These are phyloP conservation scores for Burhinus oedicnemus DNA, from an alignment of 2,113 vertebrate genomes.

Conservation along the genomic window DNA sequence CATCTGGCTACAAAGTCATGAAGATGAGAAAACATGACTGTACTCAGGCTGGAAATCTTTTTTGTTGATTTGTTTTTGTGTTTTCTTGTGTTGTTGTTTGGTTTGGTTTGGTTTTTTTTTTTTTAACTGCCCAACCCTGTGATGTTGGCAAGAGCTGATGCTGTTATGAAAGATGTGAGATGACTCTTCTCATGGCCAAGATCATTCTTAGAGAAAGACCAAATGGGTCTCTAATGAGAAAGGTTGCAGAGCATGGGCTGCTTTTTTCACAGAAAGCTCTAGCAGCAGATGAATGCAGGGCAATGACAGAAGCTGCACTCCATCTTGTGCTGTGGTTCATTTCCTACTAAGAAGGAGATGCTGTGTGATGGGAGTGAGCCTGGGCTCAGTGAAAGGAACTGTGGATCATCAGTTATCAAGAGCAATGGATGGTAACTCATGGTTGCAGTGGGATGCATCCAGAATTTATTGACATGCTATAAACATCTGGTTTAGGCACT, in stretches of 20 bases:
- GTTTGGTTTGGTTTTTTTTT: background rate
- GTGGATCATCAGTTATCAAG: background rate
- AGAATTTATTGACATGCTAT: background rate
- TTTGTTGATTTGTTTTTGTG: background rate
- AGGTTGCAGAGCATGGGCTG: background rate
- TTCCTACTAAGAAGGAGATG: background rate
- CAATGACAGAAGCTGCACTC: background rate
- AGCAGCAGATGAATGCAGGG: background rate
- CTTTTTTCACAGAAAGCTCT: background rate
- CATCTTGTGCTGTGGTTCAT: background rate
- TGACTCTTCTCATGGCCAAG: background rate
- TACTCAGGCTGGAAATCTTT: background rate
- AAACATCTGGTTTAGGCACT: background rate
- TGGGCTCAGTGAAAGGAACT: background rate
- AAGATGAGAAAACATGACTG: background rate
- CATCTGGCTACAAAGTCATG: background rate
- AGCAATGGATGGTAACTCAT: background rate
- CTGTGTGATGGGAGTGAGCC: background rate
- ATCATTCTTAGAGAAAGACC: background rate
- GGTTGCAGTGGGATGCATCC: background rate
- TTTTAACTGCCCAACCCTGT: background rate
- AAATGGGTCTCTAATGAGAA: background rate
- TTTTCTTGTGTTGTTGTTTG: too few relatives aligned
- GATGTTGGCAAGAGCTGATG: background rate
- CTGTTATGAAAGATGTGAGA: background rate